Percentiles rank a stretch among this genome's conserved stretches.
phyloP scores from a whole-genome alignment of 2,797 vertebrate genomes.

The Bufotes viridis region DNA sequence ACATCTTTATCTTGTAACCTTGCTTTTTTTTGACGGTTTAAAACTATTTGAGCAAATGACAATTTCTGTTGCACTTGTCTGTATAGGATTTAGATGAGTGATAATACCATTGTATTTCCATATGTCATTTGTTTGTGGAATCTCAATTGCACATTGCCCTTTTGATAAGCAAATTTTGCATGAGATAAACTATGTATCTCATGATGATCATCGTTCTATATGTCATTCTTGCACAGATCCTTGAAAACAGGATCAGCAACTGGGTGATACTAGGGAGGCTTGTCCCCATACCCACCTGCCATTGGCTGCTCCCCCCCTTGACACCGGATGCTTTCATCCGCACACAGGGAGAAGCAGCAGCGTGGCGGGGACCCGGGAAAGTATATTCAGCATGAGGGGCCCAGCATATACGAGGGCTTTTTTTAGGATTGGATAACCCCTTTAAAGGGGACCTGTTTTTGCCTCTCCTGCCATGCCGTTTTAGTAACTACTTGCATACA shows the following conservation, averaged over 20 bases:
- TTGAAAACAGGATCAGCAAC: neutral
- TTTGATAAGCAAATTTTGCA: neutral
- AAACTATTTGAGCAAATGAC: constrained; percentile 30
- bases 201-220: neutral
- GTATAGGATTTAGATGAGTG: constrained; percentile 30
- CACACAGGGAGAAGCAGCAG: no score
- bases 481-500: no score
- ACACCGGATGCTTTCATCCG: no score
- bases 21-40: constrained; percentile 15
- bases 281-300: no score
- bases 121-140: constrained; percentile 21
- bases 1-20: constrained; percentile 39
- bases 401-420: no score
- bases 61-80: constrained; percentile 20
- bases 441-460: no score
- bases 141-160: neutral
- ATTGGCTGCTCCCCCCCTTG: no score
- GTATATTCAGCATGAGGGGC: no score
- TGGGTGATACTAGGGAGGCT: neutral
- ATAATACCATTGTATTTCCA: constrained; percentile 20
- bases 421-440: no score
- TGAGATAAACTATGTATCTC: neutral
- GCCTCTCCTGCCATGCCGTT: no score
- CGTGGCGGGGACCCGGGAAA: no score
- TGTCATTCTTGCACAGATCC: neutral